These are phyloP conservation scores for Amblyornis subalaris DNA, from an alignment of 2,113 vertebrate genomes.

Conservation along the genomic window DNA sequence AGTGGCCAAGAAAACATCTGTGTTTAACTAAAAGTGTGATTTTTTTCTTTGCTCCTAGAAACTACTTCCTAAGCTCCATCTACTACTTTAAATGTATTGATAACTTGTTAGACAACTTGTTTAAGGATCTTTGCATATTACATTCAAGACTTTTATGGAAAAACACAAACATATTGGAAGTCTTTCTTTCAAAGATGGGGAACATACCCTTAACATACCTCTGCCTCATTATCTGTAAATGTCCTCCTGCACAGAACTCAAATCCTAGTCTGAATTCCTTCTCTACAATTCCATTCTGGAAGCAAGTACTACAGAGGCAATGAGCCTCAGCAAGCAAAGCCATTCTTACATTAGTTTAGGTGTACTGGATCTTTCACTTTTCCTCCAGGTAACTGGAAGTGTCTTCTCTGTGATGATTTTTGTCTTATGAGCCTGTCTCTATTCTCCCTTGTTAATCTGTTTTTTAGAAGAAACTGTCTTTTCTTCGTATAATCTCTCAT, in stretches of 20 bases:
- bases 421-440: background rate
- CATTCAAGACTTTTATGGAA: background rate
- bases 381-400: background rate
- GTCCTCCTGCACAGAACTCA: background rate
- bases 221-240: background rate
- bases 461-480: background rate
- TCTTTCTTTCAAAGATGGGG: background rate
- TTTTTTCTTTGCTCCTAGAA: background rate
- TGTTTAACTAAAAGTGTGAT: background rate
- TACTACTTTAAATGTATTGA: background rate
- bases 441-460: background rate
- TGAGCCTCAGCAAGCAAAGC: background rate
- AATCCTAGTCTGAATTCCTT: background rate
- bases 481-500: background rate
- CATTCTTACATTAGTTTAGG: background rate
- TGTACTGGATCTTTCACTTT: background rate
- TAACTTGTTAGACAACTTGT: background rate
- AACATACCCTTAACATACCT: rapidly evolving
- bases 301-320: background rate
- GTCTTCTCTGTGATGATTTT: background rate
- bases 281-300: background rate
- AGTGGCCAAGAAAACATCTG: background rate
- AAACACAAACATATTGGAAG: background rate
- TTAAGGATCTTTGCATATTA: background rate
- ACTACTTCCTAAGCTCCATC: background rate